Evolutionary conservation across 1,140 invertebrate species (phyloP).

Genomic region (Cecropterus lyciades): DNA sequence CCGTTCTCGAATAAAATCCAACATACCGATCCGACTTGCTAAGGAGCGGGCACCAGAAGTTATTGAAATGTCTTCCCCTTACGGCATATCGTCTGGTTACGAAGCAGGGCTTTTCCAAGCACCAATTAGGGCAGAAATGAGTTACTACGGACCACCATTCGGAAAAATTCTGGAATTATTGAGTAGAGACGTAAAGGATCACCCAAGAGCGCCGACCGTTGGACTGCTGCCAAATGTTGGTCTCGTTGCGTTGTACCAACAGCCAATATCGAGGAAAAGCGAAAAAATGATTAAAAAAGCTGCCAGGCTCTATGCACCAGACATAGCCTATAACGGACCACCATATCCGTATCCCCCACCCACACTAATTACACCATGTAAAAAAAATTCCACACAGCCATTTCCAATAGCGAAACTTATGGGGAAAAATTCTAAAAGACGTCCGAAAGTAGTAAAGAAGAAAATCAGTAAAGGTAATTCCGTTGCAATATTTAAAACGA

Average conservation of each 20-base stretch:
- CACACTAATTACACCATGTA: background rate
- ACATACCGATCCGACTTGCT: conserved; percentile 44
- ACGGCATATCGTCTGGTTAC: conserved; percentile 18
- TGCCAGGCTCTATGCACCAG: conserved; percentile 44
- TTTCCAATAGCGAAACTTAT: background rate
- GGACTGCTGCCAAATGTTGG: conserved; percentile 54
- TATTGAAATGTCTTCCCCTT: conserved; percentile 22
- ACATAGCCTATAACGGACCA: conserved; percentile 8
- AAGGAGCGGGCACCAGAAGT: conserved; percentile 40
- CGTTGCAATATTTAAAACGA: conserved; percentile 10
- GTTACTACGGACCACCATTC: conserved; percentile 29
- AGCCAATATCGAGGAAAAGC: conserved; percentile 63
- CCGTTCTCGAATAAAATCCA: conserved; percentile 40
- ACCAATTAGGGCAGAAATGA: conserved; percentile 27
- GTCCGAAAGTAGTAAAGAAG: conserved; percentile 17
- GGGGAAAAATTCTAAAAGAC: background rate
- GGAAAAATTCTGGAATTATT: conserved; percentile 57
- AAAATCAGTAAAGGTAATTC: conserved; percentile 24
- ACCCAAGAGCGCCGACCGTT: conserved; percentile 54
- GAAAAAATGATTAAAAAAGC: conserved; percentile 57
- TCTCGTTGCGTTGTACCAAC: conserved; percentile 59
- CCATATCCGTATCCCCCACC: background rate
- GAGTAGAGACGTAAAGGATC: conserved; percentile 49
- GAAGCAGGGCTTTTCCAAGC: conserved; percentile 22
- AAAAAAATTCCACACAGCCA: background rate